Evolutionary conservation across 1,140 invertebrate genomes (phyloP).

Genomic region (Lineus longissimus): DNA sequence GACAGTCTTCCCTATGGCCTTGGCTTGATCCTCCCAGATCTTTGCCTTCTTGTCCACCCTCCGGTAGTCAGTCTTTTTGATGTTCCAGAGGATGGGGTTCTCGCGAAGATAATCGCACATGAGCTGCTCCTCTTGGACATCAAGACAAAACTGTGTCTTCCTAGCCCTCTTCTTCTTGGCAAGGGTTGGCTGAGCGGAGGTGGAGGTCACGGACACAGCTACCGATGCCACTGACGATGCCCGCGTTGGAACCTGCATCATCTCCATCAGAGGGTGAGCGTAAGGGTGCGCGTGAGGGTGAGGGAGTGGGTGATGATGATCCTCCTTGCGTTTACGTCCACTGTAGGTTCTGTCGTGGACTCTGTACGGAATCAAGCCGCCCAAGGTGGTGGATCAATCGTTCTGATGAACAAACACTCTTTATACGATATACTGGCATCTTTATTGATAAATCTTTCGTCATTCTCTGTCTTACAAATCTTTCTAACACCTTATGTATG

Average conservation of each 20-base stretch:
- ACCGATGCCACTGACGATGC: too few relatives aligned
- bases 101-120: constrained; percentile 5
- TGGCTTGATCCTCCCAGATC: constrained; percentile 11
- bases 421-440: too few relatives aligned
- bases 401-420: too few relatives aligned
- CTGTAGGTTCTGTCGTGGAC: too few relatives aligned
- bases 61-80: constrained; percentile 8
- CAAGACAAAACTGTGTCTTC: constrained; percentile 8
- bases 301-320: constrained; percentile 6
- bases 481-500: too few relatives aligned
- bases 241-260: too few relatives aligned
- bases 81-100: constrained; percentile 7
- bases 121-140: constrained; percentile 7
- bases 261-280: too few relatives aligned
- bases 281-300: neutral
- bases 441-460: too few relatives aligned
- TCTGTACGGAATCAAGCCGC: too few relatives aligned
- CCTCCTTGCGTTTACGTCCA: constrained; percentile 7
- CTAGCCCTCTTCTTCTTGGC: neutral
- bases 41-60: constrained; percentile 12
- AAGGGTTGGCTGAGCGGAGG: constrained; percentile 4
- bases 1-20: constrained; percentile 3
- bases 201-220: neutral
- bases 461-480: too few relatives aligned
- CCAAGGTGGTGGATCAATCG: too few relatives aligned